These are phyloP conservation scores for Ascidia mentula DNA, from an alignment of 23 tunicate species.

Conservation along the genomic window DNA sequence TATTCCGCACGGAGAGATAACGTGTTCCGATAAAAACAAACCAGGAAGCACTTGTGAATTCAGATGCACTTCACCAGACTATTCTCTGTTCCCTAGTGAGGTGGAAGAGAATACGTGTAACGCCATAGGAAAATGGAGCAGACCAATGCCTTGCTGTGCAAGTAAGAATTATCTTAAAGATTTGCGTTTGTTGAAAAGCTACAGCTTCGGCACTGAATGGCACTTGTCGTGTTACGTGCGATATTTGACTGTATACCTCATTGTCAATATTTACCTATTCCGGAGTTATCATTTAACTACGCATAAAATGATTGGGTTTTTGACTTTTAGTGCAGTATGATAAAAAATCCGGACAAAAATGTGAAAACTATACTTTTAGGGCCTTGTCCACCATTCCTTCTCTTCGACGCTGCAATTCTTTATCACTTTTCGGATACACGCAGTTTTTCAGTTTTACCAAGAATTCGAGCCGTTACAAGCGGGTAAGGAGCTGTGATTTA, in stretches of 20 bases:
- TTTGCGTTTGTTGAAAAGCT: too few relatives aligned
- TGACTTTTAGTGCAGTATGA: too few relatives aligned
- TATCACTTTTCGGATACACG: not conserved
- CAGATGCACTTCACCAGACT: constrained; percentile 3
- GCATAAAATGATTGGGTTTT: too few relatives aligned
- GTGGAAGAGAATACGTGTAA: not conserved
- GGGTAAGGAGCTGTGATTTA: too few relatives aligned
- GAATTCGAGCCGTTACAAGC: not conserved
- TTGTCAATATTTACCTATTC: too few relatives aligned
- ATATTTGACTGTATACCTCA: too few relatives aligned
- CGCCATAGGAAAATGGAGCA: constrained; percentile 2
- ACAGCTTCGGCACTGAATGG: too few relatives aligned
- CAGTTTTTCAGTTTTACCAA: not conserved
- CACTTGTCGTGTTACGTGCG: too few relatives aligned
- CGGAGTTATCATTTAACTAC: too few relatives aligned
- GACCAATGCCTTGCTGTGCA: constrained; percentile 19
- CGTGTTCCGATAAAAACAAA: constrained; percentile 13
- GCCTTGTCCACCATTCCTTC: constrained; percentile 9
- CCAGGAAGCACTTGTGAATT: constrained; percentile 11
- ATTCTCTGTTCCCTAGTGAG: constrained; percentile 3
- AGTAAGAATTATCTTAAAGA: not conserved
- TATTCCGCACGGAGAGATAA: constrained; percentile 1
- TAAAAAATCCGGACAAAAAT: too few relatives aligned
- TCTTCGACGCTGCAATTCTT: constrained; percentile 6
- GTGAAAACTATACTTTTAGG: not conserved